A percentile compares a stretch with the other conserved stretches of the same genome.
Conservation (phyloP, 1,140 invertebrate species). For the Thalassaphorura encarpata region DNA sequence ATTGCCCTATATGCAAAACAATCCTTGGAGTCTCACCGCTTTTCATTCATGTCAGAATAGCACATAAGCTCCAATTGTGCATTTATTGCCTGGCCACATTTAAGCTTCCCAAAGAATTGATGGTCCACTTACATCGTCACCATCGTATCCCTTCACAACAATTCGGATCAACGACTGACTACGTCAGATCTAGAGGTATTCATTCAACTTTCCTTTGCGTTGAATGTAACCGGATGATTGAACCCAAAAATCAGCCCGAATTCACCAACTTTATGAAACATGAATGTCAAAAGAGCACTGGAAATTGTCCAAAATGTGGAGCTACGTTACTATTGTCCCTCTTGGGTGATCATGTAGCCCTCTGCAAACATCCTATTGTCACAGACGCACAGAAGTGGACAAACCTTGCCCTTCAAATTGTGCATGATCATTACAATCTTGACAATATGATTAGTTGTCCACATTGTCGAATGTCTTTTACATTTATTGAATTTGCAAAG, state of each 20-base stretch:
- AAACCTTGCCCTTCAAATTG: background rate
- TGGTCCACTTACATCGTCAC: slow-evolving; percentile 25
- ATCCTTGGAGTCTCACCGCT: too few species aligned
- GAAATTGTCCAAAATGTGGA: slow-evolving; percentile 22
- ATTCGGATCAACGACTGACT: slow-evolving; percentile 11
- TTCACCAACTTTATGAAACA: slow-evolving; percentile 3
- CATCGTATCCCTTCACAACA: slow-evolving; percentile 16
- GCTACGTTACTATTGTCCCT: background rate
- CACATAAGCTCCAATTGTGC: slow-evolving; percentile 16
- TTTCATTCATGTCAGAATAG: too few species aligned
- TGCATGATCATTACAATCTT: too few species aligned
- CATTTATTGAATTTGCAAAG: too few species aligned
- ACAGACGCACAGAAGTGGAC: background rate
- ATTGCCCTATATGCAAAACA: too few species aligned
- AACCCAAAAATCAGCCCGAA: slow-evolving; percentile 1
- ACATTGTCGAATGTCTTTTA: too few species aligned
- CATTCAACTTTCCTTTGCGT: slow-evolving; percentile 20
- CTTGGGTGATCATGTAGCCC: slow-evolving; percentile 8
- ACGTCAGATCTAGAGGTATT: slow-evolving; percentile 6
- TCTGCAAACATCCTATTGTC: slow-evolving; percentile 1
- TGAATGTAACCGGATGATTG: slow-evolving; percentile 19
- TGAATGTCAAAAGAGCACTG: slow-evolving; percentile 19
- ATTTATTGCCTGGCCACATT: slow-evolving; percentile 21
- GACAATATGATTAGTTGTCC: too few species aligned
- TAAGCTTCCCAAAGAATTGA: slow-evolving; percentile 22